Base-by-base conservation (phyloP, 2,797 vertebrate genomes). In the Urocyon cinereoargenteus region DNA sequence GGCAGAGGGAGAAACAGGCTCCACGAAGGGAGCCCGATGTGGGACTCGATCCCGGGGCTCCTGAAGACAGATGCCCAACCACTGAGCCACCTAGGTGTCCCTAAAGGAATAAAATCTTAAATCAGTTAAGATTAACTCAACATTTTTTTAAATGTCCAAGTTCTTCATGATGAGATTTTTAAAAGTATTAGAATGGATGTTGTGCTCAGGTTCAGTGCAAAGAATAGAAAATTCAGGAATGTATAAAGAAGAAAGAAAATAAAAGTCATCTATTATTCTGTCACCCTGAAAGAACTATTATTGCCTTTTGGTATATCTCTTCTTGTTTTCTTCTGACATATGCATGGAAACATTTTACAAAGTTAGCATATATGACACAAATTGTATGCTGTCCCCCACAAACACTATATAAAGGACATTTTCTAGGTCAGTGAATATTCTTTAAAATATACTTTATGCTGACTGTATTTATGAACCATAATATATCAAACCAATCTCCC, bases 381-480 rank as follows among this genome's bases (percentile, higher is more conserved):
- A 81, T 19, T 26, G 0, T 57, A 16, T 73, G 53, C 77, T 78
- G 9, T 49, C 6, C 24, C 34, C 31, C 11, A 22, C 10, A 53
- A 55, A 16, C 6, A 12, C n/a, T 77, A 51, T 40, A 36, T 59
- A 79, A 78, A 84, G 73, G 40, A 64, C 1, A 73, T 86, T 86
- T 94, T 93, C 28, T 82, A 84, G 77, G 19, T 49, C 55, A 73
- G 31, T 87, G 84, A 82, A 59, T 66, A 87, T 78, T 92, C 5
- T 94, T 92, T 97, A 83, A 83, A 91, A 24, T n/a, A 68, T 68
- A 96, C 36, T 93, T 64, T n/a, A 14, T 92, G 5, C 61, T 88
- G 34, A 73, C 22, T 77, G 0, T 73, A 49, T 94, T 91, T 87
- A 77, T 59, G 40, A 88, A 34, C 28, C 16, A 40, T 53, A 53